Evolutionary conservation across 1,140 invertebrate species (phyloP).

Genomic region (Drosophila pectinifera): DNA sequence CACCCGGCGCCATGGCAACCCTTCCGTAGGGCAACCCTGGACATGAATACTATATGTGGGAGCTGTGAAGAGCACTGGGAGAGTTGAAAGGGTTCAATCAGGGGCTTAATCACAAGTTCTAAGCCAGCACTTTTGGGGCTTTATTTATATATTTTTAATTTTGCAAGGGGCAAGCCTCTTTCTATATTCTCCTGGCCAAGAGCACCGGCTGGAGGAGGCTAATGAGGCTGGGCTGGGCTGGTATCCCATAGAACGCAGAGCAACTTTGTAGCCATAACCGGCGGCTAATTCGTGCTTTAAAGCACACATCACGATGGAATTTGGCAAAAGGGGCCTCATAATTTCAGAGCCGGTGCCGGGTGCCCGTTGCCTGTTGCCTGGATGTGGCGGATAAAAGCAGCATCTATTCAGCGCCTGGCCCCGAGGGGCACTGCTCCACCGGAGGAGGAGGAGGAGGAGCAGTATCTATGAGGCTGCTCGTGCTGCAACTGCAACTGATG

Average conservation of each 20-base stretch:
- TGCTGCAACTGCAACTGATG: constrained; percentile 17
- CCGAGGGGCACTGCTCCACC: not conserved
- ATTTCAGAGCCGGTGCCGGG: constrained; percentile 49
- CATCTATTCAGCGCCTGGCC: constrained; percentile 42
- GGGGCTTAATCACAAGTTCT: constrained; percentile 18
- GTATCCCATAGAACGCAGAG: constrained; percentile 1
- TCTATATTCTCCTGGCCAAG: not conserved
- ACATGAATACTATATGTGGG: constrained; percentile 1
- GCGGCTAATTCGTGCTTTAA: constrained; percentile 72
- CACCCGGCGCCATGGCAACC: constrained; percentile 63
- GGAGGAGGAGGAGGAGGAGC: not conserved
- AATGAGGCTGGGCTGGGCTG: constrained; percentile 25
- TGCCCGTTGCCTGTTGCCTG: too few relatives aligned
- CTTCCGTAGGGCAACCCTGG: constrained; percentile 9
- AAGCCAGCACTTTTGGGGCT: constrained; percentile 10
- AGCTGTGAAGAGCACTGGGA: not conserved
- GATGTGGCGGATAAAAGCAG: constrained; percentile 24
- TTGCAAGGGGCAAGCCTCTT: not conserved
- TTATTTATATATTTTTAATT: not conserved
- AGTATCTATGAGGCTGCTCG: constrained; percentile 36
- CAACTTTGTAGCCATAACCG: constrained; percentile 40
- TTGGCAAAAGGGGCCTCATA: constrained; percentile 59
- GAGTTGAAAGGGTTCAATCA: constrained; percentile 3
- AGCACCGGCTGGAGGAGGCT: constrained; percentile 6
- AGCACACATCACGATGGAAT: constrained; percentile 74